Evolutionary conservation across 1,140 invertebrate species (phyloP).

Genomic region (Drosophila kepulauana): DNA sequence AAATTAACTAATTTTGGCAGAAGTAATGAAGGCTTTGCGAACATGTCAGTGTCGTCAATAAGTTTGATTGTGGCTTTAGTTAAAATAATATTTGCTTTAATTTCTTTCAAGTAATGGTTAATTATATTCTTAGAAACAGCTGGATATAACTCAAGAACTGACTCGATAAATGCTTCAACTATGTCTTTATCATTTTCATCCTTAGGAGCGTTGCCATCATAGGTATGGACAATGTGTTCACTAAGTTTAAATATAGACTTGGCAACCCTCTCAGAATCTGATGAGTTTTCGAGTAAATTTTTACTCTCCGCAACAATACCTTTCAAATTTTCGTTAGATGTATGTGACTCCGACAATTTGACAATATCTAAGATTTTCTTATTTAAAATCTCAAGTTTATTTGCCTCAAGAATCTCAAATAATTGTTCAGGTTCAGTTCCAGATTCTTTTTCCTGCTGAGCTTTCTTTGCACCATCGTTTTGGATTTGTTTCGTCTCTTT

Average conservation of each 20-base stretch:
- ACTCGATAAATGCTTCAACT: constrained; percentile 63
- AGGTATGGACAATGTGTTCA: constrained; percentile 80
- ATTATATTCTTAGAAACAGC: constrained; percentile 46
- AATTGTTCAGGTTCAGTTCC: not conserved
- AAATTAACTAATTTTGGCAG: constrained; percentile 61
- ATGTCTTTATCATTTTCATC: constrained; percentile 35
- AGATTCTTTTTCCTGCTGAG: constrained; percentile 16
- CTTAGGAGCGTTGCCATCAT: constrained; percentile 52
- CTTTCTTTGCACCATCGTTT: constrained; percentile 1
- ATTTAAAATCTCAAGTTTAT: not conserved
- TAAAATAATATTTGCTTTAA: constrained; percentile 61
- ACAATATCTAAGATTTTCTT: constrained; percentile 7
- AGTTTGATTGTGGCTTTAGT: constrained; percentile 58
- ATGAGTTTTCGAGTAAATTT: constrained; percentile 46
- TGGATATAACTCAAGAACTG: constrained; percentile 49
- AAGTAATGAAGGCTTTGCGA: constrained; percentile 56
- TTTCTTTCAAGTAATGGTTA: constrained; percentile 51
- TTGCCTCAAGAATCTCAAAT: not conserved
- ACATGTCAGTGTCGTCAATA: constrained; percentile 59
- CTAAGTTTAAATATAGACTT: constrained; percentile 72
- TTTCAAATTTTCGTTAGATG: constrained; percentile 17
- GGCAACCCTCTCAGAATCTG: constrained; percentile 39
- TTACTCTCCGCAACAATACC: constrained; percentile 41
- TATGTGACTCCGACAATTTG: constrained; percentile 12
- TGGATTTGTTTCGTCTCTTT: constrained; percentile 28